A percentile compares a stretch with the other conserved stretches of the same genome.
Evolutionary conservation across 2,888 invertebrate genomes (phyloP).

Genomic region (Dicycla oo): DNA sequence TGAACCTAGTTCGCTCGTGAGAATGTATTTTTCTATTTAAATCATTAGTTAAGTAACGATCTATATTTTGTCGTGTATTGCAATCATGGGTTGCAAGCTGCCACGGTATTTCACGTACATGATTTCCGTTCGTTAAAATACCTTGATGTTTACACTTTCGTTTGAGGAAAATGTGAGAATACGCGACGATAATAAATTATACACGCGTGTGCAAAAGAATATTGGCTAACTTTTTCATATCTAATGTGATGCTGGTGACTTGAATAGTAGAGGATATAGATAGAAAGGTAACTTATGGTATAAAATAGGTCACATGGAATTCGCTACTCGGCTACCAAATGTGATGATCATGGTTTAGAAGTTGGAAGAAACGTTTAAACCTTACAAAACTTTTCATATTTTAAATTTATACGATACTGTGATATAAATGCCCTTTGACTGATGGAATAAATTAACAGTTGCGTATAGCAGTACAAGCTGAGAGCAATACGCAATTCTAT

Average conservation of each 20-base stretch:
- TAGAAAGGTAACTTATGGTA: not conserved
- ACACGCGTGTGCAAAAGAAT: conserved; percentile 18
- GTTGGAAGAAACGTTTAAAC: not conserved
- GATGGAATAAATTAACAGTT: conserved; percentile 16
- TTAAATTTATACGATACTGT: not conserved
- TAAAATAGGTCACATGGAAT: conserved; percentile 3
- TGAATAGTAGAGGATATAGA: not conserved
- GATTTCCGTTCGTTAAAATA: conserved; percentile 51
- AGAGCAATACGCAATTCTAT: conserved; percentile 31
- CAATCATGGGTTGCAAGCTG: conserved; percentile 47
- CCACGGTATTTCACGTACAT: conserved; percentile 29
- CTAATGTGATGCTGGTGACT: conserved; percentile 1
- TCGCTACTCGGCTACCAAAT: not conserved
- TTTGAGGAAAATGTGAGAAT: conserved; percentile 45
- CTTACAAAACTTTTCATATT: not conserved
- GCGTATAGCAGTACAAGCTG: conserved; percentile 3
- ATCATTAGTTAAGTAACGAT: conserved; percentile 67
- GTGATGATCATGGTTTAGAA: not conserved
- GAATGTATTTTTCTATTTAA: conserved; percentile 69
- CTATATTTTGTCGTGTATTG: conserved; percentile 62
- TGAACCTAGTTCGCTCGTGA: conserved; percentile 67
- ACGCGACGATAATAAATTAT: conserved; percentile 21
- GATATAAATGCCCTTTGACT: conserved; percentile 1
- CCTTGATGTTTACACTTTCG: conserved; percentile 46
- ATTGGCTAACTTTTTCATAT: conserved; percentile 41